Evolutionary conservation across 2,797 vertebrate genomes (phyloP).

Genomic region (Delichon dasypus): DNA sequence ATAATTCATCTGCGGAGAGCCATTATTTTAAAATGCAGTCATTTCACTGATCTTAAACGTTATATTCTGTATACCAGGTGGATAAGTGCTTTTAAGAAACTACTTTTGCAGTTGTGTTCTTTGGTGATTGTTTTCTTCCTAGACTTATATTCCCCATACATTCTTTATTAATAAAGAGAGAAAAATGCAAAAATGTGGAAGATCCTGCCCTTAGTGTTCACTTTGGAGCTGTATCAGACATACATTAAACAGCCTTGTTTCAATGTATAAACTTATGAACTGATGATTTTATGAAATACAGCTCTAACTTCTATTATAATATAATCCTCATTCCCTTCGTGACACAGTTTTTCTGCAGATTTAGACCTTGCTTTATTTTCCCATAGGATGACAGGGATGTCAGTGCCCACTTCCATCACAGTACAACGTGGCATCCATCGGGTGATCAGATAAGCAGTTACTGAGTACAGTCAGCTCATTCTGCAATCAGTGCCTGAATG

Average conservation of each 20-base stretch:
- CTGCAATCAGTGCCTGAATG: neutral
- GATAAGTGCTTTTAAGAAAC: conserved; percentile 24
- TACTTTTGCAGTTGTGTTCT: neutral
- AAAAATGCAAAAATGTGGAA: conserved; percentile 30
- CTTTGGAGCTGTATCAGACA: neutral
- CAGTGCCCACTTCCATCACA: neutral
- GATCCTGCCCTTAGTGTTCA: neutral
- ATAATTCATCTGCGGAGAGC: neutral
- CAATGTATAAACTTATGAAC: conserved; percentile 60
- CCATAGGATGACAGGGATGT: neutral
- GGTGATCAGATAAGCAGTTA: neutral
- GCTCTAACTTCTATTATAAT: conserved; percentile 41
- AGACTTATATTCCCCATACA: conserved; percentile 8
- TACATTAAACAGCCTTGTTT: conserved; percentile 43
- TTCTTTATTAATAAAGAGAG: conserved; percentile 34
- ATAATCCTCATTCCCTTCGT: conserved; percentile 50
- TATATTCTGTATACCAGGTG: conserved; percentile 31
- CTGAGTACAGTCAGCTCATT: neutral
- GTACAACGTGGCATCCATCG: neutral
- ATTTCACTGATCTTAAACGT: neutral
- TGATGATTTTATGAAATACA: conserved; percentile 65
- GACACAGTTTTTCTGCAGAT: conserved; percentile 22
- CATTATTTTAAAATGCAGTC: neutral
- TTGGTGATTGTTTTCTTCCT: conserved; percentile 9
- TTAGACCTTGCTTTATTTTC: conserved; percentile 35